These are phyloP conservation scores for Nephrotoma flavescens DNA, from an alignment of 2,888 invertebrate genomes.

Conservation along the genomic window DNA sequence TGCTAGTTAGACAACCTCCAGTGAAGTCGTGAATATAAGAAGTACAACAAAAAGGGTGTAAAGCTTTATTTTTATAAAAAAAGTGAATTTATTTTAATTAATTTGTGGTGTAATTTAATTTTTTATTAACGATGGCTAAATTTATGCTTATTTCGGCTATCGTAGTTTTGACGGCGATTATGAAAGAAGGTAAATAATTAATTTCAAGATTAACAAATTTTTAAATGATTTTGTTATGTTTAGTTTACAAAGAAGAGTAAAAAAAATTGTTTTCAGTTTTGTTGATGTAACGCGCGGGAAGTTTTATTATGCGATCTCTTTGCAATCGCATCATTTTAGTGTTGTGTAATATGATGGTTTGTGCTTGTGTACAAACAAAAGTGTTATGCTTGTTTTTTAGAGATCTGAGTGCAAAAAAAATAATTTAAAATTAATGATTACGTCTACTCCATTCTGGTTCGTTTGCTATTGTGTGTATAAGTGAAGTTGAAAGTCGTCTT, in stretches of 20 bases:
- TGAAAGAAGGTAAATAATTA: background rate
- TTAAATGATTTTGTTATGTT: background rate
- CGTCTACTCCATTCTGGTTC: background rate
- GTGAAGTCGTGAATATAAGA: background rate
- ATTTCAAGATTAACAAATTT: background rate
- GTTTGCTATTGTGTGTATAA: background rate
- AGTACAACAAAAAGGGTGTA: background rate
- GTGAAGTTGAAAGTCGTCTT: background rate
- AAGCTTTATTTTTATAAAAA: background rate
- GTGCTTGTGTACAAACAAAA: background rate
- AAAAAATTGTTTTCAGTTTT: background rate
- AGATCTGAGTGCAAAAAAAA: background rate
- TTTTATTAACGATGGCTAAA: background rate
- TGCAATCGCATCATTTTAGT: background rate
- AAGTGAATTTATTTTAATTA: background rate
- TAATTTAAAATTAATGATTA: background rate
- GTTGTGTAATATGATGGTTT: background rate
- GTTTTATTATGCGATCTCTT: background rate
- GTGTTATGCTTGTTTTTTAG: background rate
- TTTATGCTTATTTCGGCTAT: background rate
- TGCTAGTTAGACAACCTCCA: background rate
- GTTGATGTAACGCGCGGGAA: background rate
- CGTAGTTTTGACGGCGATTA: background rate
- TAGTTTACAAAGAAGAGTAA: background rate
- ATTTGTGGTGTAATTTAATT: background rate